phyloP scores from a whole-genome alignment of 2,113 vertebrate genomes.

The Gobius niger region DNA sequence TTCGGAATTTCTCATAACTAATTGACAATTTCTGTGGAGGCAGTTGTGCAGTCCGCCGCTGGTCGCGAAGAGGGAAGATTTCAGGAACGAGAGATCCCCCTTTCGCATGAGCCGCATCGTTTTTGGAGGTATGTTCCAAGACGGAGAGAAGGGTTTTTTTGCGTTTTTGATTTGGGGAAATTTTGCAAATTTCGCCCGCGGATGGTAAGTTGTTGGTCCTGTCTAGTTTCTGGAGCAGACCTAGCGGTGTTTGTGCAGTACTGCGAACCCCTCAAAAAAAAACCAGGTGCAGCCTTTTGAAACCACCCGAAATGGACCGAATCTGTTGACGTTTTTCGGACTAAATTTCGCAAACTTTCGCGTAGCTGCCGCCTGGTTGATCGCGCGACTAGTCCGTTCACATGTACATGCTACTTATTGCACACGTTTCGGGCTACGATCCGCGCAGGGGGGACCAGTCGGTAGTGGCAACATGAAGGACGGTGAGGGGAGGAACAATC shows the following conservation, averaged over 20 bases:
- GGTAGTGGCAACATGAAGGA: slow-evolving; percentile 68
- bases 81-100: slow-evolving; percentile 58
- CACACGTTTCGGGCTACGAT: slow-evolving; percentile 9
- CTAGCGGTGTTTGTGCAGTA: slow-evolving; percentile 13
- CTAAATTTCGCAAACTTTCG: slow-evolving; percentile 59
- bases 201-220: slow-evolving; percentile 38
- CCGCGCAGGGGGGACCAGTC: slow-evolving; percentile 28
- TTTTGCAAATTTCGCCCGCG: slow-evolving; percentile 53
- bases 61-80: slow-evolving; percentile 65
- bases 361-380: slow-evolving; percentile 46
- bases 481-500: slow-evolving; percentile 74
- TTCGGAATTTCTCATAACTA: slow-evolving; percentile 73
- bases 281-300: slow-evolving; percentile 59
- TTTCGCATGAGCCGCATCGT: slow-evolving; percentile 75
- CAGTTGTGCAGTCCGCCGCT: slow-evolving; percentile 71
- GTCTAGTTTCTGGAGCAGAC: slow-evolving; percentile 8
- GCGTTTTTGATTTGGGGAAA: slow-evolving; percentile 50
- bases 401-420: slow-evolving; percentile 7
- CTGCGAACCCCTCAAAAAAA: slow-evolving; percentile 17
- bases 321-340: slow-evolving; percentile 63
- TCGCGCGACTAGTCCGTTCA: slow-evolving; percentile 25
- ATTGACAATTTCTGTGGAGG: slow-evolving; percentile 65
- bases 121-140: slow-evolving; percentile 76
- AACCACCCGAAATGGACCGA: slow-evolving; percentile 49
- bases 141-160: slow-evolving; percentile 27